A percentile compares a stretch with the other conserved stretches of the same genome.
These are phyloP conservation scores for Dioctria linearis DNA, from an alignment of 2,888 invertebrate species.

Conservation along the genomic window DNA sequence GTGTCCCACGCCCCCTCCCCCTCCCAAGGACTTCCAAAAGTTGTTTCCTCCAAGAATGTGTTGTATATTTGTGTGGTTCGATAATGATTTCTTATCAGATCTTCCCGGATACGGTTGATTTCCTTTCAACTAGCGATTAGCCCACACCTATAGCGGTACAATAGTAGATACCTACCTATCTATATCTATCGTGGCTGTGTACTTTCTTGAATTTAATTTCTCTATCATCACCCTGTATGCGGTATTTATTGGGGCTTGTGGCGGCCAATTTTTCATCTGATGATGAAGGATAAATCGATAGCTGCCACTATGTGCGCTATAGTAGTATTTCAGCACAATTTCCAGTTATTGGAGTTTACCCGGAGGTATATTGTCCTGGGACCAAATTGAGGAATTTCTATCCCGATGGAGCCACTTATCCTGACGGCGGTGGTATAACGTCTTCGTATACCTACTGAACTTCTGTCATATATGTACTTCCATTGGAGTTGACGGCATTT, in stretches of 20 bases:
- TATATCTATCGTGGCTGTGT: background rate
- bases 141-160: background rate
- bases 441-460: background rate
- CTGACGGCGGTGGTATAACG: background rate
- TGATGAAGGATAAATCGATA: conserved; percentile 42
- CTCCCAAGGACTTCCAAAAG: background rate
- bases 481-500: background rate
- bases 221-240: conserved; percentile 28
- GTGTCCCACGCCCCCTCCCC: background rate
- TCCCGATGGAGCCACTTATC: conserved; percentile 26
- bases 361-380: background rate
- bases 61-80: background rate
- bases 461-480: background rate
- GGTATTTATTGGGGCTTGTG: conserved; percentile 19
- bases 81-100: conserved; percentile 15
- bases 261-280: conserved; percentile 37
- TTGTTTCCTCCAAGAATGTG: background rate
- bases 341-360: background rate
- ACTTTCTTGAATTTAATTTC: conserved; percentile 20
- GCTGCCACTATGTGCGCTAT: background rate
- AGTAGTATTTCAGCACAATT: conserved; percentile 10
- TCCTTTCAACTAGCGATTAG: conserved; percentile 39
- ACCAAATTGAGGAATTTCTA: conserved; percentile 22
- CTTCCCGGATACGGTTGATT: conserved; percentile 17
- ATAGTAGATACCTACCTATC: too few species aligned